Evolutionary conservation across 2,113 vertebrate species (phyloP).

Genomic region (Irena cyanogastra): DNA sequence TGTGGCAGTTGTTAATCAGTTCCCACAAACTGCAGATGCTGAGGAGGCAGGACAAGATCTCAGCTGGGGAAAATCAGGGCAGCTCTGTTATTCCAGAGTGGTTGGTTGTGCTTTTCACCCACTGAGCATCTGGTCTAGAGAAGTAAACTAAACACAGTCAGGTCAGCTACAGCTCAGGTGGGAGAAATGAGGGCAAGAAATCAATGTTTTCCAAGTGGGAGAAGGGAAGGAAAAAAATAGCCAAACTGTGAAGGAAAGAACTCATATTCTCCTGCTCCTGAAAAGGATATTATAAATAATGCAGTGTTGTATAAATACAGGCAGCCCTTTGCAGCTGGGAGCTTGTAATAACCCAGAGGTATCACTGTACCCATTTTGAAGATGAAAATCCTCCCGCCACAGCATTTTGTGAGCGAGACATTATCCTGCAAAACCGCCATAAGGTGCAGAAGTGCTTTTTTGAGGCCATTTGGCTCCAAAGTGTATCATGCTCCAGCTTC

Average conservation of each 20-base stretch:
- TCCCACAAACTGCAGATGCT: background rate
- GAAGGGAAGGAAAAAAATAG: background rate
- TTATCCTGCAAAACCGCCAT: background rate
- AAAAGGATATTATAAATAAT: constrained; percentile 38
- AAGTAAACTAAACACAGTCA: background rate
- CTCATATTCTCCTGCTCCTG: background rate
- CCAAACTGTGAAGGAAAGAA: background rate
- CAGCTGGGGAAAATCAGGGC: background rate
- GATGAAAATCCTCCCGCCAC: background rate
- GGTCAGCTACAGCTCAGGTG: background rate
- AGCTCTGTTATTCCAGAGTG: background rate
- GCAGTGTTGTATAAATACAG: constrained; percentile 20
- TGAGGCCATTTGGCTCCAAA: background rate
- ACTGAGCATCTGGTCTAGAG: background rate
- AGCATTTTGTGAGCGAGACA: background rate
- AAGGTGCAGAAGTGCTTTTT: background rate
- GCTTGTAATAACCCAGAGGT: constrained; percentile 38
- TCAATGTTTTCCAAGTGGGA: background rate
- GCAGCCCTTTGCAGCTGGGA: background rate
- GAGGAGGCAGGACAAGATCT: background rate
- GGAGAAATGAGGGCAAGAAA: background rate
- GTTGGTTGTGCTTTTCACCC: background rate
- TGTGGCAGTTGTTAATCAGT: background rate
- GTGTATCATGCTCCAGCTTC: background rate
- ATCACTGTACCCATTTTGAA: constrained; percentile 20